Percentiles rank a stretch among this genome's conserved stretches.
Conservation (phyloP, 1,140 invertebrate genomes). For the Calliphora vicina region DNA sequence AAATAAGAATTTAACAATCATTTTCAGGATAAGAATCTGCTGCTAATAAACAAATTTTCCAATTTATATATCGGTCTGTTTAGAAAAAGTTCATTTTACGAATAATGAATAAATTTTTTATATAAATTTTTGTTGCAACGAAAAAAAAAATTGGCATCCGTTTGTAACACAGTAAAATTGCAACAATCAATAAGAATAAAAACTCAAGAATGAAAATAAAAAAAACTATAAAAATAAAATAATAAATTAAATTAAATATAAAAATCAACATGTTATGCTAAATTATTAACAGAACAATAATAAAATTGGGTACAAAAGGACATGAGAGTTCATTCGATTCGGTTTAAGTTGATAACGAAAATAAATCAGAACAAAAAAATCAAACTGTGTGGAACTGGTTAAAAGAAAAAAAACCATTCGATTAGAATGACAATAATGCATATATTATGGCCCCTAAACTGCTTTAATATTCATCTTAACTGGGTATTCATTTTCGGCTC, state of each 20-base stretch:
- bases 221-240: not conserved
- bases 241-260: conserved; percentile 3
- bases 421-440: too few relatives aligned
- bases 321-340: conserved; percentile 14
- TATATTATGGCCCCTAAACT: too few relatives aligned
- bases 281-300: conserved; percentile 26
- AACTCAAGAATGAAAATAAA: not conserved
- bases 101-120: conserved; percentile 30
- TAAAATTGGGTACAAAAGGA: conserved; percentile 27
- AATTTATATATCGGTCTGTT: not conserved
- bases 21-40: conserved; percentile 33
- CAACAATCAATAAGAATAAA: not conserved
- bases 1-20: not conserved
- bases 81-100: conserved; percentile 19
- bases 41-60: conserved; percentile 29
- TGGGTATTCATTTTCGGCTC: not conserved
- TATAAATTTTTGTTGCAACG: conserved; percentile 1
- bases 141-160: not conserved
- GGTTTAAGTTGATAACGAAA: conserved; percentile 17
- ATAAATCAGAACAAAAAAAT: not conserved
- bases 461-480: too few relatives aligned
- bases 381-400: not conserved
- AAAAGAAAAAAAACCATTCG: too few relatives aligned
- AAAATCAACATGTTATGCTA: conserved; percentile 7
- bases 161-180: not conserved